phyloP scores from a whole-genome alignment of 23 tunicate species.

The Phallusia fumigata region DNA sequence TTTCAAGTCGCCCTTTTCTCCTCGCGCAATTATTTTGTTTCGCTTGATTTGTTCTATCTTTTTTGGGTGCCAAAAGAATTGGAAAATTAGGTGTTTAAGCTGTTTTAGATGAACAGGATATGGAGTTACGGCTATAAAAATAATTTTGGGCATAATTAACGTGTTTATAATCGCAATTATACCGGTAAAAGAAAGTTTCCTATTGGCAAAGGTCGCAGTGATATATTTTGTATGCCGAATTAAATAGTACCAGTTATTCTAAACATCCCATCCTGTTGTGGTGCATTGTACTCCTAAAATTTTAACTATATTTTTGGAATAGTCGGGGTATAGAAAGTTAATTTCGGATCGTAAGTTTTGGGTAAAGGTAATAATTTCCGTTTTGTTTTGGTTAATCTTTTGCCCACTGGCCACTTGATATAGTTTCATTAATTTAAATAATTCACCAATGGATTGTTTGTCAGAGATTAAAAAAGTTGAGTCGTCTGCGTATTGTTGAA shows the following conservation, averaged over 20 bases:
- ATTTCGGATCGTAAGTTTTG: background rate
- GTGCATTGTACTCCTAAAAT: background rate
- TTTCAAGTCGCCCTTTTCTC: too few species aligned
- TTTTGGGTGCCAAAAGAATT: too few species aligned
- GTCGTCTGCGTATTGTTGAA: constrained; percentile 44
- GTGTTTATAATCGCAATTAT: background rate
- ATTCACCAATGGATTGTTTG: background rate
- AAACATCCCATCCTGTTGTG: background rate
- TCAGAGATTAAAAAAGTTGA: constrained; percentile 9
- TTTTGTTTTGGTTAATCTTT: constrained; percentile 29
- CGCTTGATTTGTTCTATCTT: too few species aligned
- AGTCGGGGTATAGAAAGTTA: background rate
- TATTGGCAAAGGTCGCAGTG: background rate
- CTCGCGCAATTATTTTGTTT: too few species aligned
- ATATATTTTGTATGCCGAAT: background rate
- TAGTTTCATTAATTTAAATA: background rate
- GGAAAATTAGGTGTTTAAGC: too few species aligned
- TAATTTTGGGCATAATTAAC: background rate
- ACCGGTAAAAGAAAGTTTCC: background rate
- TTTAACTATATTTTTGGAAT: background rate
- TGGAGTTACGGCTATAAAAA: background rate
- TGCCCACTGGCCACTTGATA: constrained; percentile 22
- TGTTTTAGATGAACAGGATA: too few species aligned
- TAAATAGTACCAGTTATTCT: background rate
- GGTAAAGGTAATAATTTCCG: background rate